phyloP scores from a whole-genome alignment of 1,140 invertebrate genomes.

The Solenopsis invicta region DNA sequence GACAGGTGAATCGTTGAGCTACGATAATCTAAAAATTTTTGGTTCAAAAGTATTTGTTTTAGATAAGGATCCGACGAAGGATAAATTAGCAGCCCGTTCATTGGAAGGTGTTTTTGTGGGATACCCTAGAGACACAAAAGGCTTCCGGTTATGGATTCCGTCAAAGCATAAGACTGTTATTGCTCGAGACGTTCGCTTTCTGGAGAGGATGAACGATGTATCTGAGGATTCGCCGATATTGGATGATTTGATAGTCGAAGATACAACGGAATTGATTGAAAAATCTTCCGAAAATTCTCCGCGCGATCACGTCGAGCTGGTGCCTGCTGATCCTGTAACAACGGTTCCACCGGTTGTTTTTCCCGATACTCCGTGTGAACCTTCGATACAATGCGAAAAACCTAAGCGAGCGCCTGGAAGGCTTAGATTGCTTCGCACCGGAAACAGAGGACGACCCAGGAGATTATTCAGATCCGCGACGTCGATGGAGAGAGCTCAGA shows the following conservation, averaged over 20 bases:
- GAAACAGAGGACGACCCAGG: neutral
- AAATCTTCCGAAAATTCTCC: neutral
- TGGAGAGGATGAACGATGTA: neutral
- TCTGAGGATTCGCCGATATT: neutral
- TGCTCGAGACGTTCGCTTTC: neutral
- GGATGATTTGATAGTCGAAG: neutral
- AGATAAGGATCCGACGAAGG: neutral
- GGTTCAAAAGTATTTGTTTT: neutral
- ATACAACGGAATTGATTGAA: neutral
- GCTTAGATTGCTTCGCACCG: neutral
- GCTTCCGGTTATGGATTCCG: neutral
- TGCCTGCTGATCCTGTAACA: neutral
- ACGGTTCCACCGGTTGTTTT: fast-evolving
- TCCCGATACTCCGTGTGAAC: neutral
- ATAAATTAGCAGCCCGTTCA: neutral
- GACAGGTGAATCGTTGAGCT: neutral
- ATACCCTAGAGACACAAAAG: neutral
- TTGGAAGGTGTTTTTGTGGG: neutral
- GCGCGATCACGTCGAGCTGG: neutral
- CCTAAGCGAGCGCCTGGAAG: neutral
- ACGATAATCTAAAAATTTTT: neutral
- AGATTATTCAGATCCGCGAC: neutral
- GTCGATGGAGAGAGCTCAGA: neutral
- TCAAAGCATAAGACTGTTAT: neutral
- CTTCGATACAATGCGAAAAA: neutral